These are phyloP conservation scores for Zaprionus obscuricornis DNA, from an alignment of 2,888 invertebrate genomes.

Conservation along the genomic window DNA sequence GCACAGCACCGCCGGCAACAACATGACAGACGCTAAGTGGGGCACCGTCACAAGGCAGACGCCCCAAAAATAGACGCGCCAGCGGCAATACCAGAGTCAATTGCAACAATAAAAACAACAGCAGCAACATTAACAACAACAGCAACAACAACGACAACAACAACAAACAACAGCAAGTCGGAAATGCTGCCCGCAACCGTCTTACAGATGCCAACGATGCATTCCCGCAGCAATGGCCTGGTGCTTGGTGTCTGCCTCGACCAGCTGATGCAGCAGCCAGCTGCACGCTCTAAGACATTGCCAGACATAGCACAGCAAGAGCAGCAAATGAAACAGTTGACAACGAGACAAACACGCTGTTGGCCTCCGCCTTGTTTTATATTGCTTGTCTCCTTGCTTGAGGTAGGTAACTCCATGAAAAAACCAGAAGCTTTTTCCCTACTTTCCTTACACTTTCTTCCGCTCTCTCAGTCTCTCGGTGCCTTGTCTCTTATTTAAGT, in stretches of 20 bases:
- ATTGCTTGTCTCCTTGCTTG: slow-evolving; percentile 94
- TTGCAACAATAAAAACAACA: slow-evolving; percentile 15
- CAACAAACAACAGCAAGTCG: slow-evolving; percentile 31
- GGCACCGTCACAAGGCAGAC: slow-evolving; percentile 78
- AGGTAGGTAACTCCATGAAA: slow-evolving; percentile 87
- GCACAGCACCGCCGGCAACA: slow-evolving; percentile 52
- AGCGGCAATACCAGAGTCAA: slow-evolving; percentile 7
- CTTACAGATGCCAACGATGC: slow-evolving; percentile 70
- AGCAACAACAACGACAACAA: slow-evolving; percentile 10
- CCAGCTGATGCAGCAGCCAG: slow-evolving; percentile 67
- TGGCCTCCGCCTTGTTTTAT: slow-evolving; percentile 97
- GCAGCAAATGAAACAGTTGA: slow-evolving; percentile 88
- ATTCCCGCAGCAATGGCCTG: slow-evolving; percentile 51
- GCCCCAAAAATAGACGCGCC: slow-evolving; percentile 71
- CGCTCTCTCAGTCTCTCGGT: no score
- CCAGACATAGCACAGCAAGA: slow-evolving; percentile 2
- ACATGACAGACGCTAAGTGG: slow-evolving; percentile 77
- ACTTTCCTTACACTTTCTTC: no score
- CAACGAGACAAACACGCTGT: slow-evolving; percentile 91
- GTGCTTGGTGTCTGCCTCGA: slow-evolving; percentile 69
- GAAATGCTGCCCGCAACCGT: slow-evolving; percentile 67
- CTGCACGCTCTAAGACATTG: no score
- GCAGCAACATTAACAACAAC: neutral
- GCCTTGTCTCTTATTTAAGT: no score
- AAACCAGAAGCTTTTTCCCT: neutral